Evolutionary conservation across 53 echinoderm and acorn worm genomes (phyloP), one percentile per base, ranked within the genome.

Genomic region (Luidia sarsii): DNA sequence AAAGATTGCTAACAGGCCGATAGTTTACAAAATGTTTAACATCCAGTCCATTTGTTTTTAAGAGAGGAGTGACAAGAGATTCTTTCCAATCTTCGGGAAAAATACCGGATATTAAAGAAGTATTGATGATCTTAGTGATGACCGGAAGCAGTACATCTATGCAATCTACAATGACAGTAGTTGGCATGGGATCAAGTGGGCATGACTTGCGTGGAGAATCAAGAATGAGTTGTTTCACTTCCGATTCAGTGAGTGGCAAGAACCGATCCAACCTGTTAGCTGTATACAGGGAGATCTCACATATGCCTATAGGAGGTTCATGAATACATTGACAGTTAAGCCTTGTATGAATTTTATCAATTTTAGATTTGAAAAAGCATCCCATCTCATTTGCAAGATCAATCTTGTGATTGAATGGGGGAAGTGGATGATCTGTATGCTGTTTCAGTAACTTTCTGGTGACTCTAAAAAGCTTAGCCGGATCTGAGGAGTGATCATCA

Each of bases 141-240:
- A 20, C 36, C 16, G 36, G 46, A 16, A 79, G 63, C 20, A 79
- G 31, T 9, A 79, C 63, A 21, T 79, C 59, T 1, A 79, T 29
- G 28, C 63, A 46, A 37, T 79, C 79, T n/a, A 79, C 60, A 18
- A 79, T 43, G 8, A 79, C 48, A 38, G 62, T 13, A 29, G 79
- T 79, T n/a, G 79, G 79, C 59, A 57, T 48, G 18, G 60, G 60
- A 15, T 79, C 79, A 37, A 46, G 60, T 8, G 46, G 43, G 31
- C 60, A 57, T 9, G 63, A 41, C 31, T 79, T 24, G 2, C n/a
- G 23, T 41, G 57, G 10, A 61, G 32, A 61, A n/a, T 59, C 9
- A 14, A 6, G 2, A 46, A 39, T 38, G 2, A 49, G 69, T 10
- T 48, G 27, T 8, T 23, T 68, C n/a, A 48, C 49, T 0, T 68